phyloP scores from a whole-genome alignment of 2,797 vertebrate species.

The Manis javanica region DNA sequence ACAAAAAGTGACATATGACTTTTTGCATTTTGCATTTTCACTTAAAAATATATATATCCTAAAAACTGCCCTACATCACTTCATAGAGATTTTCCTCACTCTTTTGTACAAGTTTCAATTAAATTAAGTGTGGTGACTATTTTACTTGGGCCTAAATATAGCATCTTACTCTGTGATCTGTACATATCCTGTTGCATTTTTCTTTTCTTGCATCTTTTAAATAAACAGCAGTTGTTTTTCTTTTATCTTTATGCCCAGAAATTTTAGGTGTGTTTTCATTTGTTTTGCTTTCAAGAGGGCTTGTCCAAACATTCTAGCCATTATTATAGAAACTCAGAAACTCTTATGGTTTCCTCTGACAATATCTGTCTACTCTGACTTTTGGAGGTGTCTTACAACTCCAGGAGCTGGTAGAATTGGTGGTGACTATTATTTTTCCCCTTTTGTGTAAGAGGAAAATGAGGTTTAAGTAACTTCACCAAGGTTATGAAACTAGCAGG shows the following conservation, averaged over 20 bases:
- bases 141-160: conserved; percentile 22
- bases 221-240: background rate
- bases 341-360: background rate
- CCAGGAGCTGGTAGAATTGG: background rate
- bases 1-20: background rate
- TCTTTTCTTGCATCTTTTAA: background rate
- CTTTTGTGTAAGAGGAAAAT: conserved; percentile 47
- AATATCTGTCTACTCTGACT: conserved; percentile 47
- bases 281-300: background rate
- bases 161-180: background rate
- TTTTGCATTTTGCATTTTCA: background rate
- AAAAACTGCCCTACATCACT: background rate
- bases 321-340: background rate
- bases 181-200: background rate
- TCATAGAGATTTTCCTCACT: background rate
- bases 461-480: background rate
- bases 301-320: background rate
- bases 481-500: background rate
- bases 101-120: background rate
- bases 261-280: background rate
- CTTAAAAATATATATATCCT: conserved; percentile 8
- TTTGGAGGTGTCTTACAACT: background rate
- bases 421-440: background rate
- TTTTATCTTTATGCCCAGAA: background rate
- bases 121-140: background rate